Evolutionary conservation across 1,140 invertebrate genomes (phyloP), one percentile per base, ranked within the genome.

Genomic region (Bombus cullumanus): DNA sequence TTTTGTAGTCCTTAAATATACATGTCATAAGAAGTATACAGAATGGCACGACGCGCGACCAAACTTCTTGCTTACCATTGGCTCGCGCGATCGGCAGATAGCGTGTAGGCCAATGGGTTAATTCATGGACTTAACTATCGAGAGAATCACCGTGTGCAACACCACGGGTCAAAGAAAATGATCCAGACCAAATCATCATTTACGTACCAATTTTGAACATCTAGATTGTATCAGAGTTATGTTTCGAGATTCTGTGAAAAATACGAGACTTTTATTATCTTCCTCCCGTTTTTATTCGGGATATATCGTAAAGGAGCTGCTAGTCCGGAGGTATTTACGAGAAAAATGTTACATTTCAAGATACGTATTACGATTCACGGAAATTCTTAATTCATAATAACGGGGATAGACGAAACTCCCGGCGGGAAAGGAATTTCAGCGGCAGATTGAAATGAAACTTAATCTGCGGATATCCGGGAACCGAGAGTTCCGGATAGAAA

Each of bases 391-490:
- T 75, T 76, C 22, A 18, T 57, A 59, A 8, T 53, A 28, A 37
- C 1, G 15, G 25, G n/a, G 62, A 31, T 1, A 12, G 12, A 25
- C 31, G 28, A 37, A 39, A 59, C 37, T 43, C 43, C 25, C 15
- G 3, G 12, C 8, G 43, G 31, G 1, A 8, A 74, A 71, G 39
- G 53, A 41, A 53, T 57, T 43, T n/a, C 28, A 59, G 34, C 6
- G 1, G 13, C 47, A 80, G 83, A 85, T 85, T 73, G 76, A 80
- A 80, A 80, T 34, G 28, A 18, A 73, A 80, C 53, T 85, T 85
- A 80, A 85, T 85, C 77, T 64, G 6, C 68, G n/a, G 28, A 25
- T 37, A 47, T 79, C 47, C 59, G 81, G 47, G 28, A 76, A 34
- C 34, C 15, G 73, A 84, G 53, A 79, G 47, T 41, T 18, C 41